Conservation (phyloP, 1,140 invertebrate genomes). For the Glossosoma conforme region DNA sequence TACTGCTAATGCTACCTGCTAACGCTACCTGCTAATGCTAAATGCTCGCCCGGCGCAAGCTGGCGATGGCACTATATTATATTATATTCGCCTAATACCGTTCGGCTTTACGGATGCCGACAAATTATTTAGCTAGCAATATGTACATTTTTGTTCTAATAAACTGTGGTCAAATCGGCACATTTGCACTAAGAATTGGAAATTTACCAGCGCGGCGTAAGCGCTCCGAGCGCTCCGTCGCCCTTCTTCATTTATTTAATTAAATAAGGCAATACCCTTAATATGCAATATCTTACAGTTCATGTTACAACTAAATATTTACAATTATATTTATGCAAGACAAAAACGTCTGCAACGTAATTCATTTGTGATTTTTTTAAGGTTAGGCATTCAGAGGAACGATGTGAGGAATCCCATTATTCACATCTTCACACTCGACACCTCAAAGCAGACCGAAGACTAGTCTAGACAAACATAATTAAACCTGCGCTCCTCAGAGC, state of each 20-base stretch:
- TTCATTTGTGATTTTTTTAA: no score
- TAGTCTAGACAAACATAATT: constrained; percentile 16
- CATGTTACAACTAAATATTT: constrained; percentile 14
- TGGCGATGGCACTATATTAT: constrained; percentile 11
- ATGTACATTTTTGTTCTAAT: constrained; percentile 23
- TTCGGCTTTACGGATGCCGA: constrained; percentile 12
- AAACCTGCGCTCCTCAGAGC: neutral
- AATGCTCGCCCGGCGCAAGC: neutral
- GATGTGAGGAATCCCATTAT: no score
- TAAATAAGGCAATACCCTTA: constrained; percentile 22
- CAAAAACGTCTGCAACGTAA: no score
- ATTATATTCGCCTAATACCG: constrained; percentile 9
- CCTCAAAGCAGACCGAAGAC: no score
- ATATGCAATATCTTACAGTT: constrained; percentile 20
- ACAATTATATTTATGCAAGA: constrained; percentile 10
- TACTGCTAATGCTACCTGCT: no score
- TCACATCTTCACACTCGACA: no score
- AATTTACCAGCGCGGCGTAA: constrained; percentile 10
- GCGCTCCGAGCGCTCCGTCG: neutral
- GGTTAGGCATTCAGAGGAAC: no score
- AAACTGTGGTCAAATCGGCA: constrained; percentile 13
- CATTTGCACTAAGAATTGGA: constrained; percentile 24
- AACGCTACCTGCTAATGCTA: neutral
- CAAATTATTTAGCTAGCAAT: constrained; percentile 24
- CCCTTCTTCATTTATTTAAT: constrained; percentile 14